Base-by-base conservation (phyloP, 2,888 invertebrate species). In the Gortyna flavago region DNA sequence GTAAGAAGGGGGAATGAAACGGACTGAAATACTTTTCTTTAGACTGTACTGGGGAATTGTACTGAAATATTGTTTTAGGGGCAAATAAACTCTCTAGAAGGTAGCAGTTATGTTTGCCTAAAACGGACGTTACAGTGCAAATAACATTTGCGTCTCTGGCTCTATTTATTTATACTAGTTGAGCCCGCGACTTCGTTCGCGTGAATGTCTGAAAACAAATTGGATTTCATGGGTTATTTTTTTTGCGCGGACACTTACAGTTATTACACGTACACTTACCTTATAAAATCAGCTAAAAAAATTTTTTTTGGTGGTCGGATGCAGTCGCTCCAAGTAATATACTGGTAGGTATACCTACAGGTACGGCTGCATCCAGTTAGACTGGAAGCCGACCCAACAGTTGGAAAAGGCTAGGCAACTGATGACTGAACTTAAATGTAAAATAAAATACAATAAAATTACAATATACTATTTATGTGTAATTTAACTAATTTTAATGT, bases 1-100 rank as follows among this genome's bases (percentile, higher is more conserved):
- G 54, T 35, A 69, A 62, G 18, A 71, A 67, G 79, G 71, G 77
- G 61, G 79, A 79, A 57, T 67, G 71, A 57, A 83, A 79, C 35
- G 61, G 32, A 83, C 48, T 16, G 41, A 79, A 67, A 79, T 83
- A 80, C 38, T 79, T 77, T 77, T 65, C 51, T 59, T 79, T 32
- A 25, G 16, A 35, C 29, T n/a, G 11, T 35, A 6, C 32, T 67
- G 35, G 44, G 9, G 29, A 44, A 82, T 62, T 57, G 48, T n/a
- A n/a, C 18, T 79, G 35, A 83, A 66, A 61, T 81, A 59, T 62
- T 80, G 16, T 44, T 48, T 57, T n/a, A 35, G 18, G 16, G 25
- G 11, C 5, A 25, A 54, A 38, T 35, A 71, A 41, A 4, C n/a
- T 51, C 6, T n/a, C 7, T 35, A 44, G 35, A 44, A 59, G 1